Base-by-base conservation (phyloP, 1,140 invertebrate species). In the Vanessa tameamea region DNA sequence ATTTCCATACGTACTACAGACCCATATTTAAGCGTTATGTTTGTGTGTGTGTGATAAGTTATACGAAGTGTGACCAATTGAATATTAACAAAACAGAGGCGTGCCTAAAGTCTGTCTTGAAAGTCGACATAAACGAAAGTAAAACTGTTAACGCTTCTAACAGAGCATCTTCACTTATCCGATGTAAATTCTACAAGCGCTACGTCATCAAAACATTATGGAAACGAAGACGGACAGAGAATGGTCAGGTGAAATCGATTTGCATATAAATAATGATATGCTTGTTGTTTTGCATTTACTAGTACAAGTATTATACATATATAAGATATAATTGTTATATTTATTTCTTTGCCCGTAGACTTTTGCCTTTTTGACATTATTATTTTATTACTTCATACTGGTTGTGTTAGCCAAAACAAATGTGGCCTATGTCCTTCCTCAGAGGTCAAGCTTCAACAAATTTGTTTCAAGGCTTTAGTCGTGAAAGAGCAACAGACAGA, bases 41-140 rank as follows among this genome's bases (percentile, higher is more conserved):
- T 16, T 51, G 50, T 15, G n/a, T n/a, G 50, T 53, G 7, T 53
- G 50, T n/a, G 15, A 57, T 20, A 23, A 57, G 53, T 57, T 23
- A 57, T 23, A 37, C 12, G n/a, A 64, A 64, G 72, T 68, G 64
- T 69, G 61, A 26, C 76, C 48, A 74, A 78, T 75, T 13, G 55
- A 72, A 68, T 85, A 77, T 86, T 83, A 78, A 86, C 77, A 81
- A 57, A 83, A 84, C 68, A 81, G 61, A 81, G 76, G 78, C 75
- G 78, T 82, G 78, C 76, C 64, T 61, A 9, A 43, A 64, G 73
- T 50, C 64, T 69, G 20, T 47, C 74, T 85, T 75, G 85, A 87
- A 86, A 87, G 82, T 88, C 83, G 80, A 83, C 75, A 31, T 80
- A 69, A 84, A 85, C 74, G 85, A 89, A 89, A 91, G 87, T 91